phyloP scores from a whole-genome alignment of 2,888 invertebrate genomes.

The Rhorus exstirpatorius region DNA sequence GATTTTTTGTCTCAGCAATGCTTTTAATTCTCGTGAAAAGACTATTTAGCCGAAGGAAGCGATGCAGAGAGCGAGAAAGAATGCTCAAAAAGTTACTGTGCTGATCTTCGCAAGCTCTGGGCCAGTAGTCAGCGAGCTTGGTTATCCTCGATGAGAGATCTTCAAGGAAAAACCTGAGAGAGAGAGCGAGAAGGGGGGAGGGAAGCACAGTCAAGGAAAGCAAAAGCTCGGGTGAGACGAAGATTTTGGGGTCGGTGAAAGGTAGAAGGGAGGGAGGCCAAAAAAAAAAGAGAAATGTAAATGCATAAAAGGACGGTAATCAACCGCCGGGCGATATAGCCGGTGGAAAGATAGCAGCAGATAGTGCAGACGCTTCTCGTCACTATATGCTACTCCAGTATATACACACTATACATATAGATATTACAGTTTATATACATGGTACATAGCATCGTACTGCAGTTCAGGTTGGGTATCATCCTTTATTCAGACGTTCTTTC shows the following conservation, averaged over 20 bases:
- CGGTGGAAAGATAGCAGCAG: conserved; percentile 65
- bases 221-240: conserved; percentile 66
- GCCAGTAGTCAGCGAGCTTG: not conserved
- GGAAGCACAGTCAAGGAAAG: conserved; percentile 38
- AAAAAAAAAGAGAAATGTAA: conserved; percentile 68
- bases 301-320: conserved; percentile 70
- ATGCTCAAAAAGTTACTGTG: conserved; percentile 37
- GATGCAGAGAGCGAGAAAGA: conserved; percentile 4
- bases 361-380: conserved; percentile 65
- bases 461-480: conserved; percentile 76
- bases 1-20: conserved; percentile 29
- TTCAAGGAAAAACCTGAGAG: conserved; percentile 40
- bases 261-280: conserved; percentile 62
- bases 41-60: conserved; percentile 45
- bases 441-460: conserved; percentile 52
- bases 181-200: conserved; percentile 10
- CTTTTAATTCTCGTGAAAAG: conserved; percentile 45
- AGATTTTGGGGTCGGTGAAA: conserved; percentile 64
- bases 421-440: conserved; percentile 48
- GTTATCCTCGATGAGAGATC: conserved; percentile 60
- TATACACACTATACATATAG: conserved; percentile 40
- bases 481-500: conserved; percentile 79
- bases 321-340: conserved; percentile 63
- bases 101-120: conserved; percentile 19
- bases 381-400: conserved; percentile 22